phyloP scores from a whole-genome alignment of 2,797 vertebrate genomes.

The Parambassis ranga region DNA sequence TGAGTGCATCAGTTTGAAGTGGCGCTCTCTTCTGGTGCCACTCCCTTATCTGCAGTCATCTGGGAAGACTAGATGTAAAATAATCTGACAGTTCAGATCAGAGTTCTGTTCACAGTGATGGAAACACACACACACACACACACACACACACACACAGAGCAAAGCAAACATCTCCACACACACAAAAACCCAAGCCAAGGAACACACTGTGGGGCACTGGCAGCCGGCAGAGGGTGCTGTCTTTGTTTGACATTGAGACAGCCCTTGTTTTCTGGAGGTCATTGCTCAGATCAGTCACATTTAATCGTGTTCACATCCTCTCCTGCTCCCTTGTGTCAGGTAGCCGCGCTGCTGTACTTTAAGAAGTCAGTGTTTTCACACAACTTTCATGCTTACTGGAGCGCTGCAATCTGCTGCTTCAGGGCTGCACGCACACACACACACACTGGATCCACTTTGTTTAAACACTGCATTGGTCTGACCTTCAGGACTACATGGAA shows the following conservation, averaged over 20 bases:
- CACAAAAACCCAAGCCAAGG: constrained; percentile 3
- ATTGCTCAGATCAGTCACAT: constrained; percentile 57
- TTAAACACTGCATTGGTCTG: constrained; percentile 2
- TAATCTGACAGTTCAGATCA: constrained; percentile 58
- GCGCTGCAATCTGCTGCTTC: constrained; percentile 7
- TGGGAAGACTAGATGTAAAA: constrained; percentile 50
- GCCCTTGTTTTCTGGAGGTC: constrained; percentile 58
- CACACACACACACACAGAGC: constrained; percentile 8
- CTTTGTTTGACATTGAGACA: constrained; percentile 58
- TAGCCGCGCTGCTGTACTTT: constrained; percentile 26
- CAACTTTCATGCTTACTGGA: constrained; percentile 29
- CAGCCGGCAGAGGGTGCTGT: constrained; percentile 65
- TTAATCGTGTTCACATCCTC: constrained; percentile 63
- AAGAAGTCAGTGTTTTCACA: constrained; percentile 35
- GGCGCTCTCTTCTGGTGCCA: constrained; percentile 38
- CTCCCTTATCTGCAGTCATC: constrained; percentile 56
- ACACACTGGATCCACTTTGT: neutral
- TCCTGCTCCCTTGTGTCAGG: constrained; percentile 21
- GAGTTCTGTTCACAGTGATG: constrained; percentile 16
- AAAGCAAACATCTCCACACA: constrained; percentile 9
- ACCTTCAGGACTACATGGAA: constrained; percentile 32
- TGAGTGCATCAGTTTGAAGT: constrained; percentile 36
- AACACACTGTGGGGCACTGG: constrained; percentile 7
- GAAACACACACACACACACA: constrained; percentile 14
- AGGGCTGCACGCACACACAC: neutral